A percentile compares a stretch with the other conserved stretches of the same genome.
phyloP scores from a whole-genome alignment of 2,888 invertebrate species.

The Ophion obscuratus region DNA sequence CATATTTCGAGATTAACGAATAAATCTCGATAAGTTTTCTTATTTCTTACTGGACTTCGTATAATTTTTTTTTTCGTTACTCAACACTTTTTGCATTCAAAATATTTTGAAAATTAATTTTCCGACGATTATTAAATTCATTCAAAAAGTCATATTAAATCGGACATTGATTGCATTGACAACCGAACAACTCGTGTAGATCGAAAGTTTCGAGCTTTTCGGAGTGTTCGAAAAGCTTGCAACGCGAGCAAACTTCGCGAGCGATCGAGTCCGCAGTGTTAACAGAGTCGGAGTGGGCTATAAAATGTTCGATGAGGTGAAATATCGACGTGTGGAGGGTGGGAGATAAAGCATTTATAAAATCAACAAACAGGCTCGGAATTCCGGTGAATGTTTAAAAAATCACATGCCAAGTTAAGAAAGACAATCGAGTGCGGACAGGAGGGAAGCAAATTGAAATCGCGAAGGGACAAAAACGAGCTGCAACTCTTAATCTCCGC shows the following conservation, averaged over 20 bases:
- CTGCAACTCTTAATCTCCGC: slow-evolving; percentile 7
- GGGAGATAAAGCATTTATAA: background rate
- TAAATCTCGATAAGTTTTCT: too few species aligned
- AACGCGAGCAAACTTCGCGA: background rate
- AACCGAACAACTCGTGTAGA: too few species aligned
- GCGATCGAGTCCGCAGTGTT: background rate
- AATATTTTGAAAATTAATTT: too few species aligned
- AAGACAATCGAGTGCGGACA: background rate
- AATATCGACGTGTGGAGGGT: background rate
- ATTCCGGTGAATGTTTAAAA: background rate
- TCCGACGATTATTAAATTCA: too few species aligned
- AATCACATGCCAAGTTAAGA: background rate
- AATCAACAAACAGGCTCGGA: background rate
- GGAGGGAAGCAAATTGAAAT: background rate
- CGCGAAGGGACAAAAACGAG: background rate
- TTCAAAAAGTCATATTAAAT: too few species aligned
- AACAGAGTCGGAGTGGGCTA: background rate
- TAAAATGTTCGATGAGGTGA: background rate
- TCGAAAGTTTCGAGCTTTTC: too few species aligned
- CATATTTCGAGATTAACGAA: too few species aligned
- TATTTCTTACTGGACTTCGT: too few species aligned
- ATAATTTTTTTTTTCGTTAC: too few species aligned
- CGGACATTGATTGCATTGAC: too few species aligned
- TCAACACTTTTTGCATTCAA: too few species aligned
- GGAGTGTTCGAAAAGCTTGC: too few species aligned